Base-by-base conservation (phyloP, 1,140 invertebrate species). In the Arctopsyche grandis region DNA sequence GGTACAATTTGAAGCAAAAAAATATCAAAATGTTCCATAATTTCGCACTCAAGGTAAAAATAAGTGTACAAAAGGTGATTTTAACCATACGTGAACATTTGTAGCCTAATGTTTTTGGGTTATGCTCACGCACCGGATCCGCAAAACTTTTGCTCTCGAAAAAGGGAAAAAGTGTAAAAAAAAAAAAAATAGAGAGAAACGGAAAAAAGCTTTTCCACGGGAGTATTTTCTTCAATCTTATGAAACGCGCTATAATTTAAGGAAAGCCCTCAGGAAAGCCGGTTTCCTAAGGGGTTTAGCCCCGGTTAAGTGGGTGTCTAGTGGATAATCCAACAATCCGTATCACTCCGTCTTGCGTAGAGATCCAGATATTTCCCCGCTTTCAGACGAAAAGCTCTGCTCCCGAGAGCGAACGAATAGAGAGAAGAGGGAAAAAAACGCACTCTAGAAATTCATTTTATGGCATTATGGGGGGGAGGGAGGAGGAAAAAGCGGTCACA, bases 291-390 rank as follows among this genome's bases (percentile, higher is more conserved):
- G 79, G 75, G 77, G 79, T 80, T 82, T 80, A 80, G 79, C 79
- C 76, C 44, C 60, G 76, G 81, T 80, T 80, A 82, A 82, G 81
- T 82, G 79, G 81, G 81, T 82, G 81, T 78, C 81, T 82, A 82
- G 79, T 80, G 81, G 79, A 75, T 82, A 82, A 82, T 82, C 76
- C 75, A 73, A 76, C 77, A 78, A 78, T 78, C 77, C 77, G 77
- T 78, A 78, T 78, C 77, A 78, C 77, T 78, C 77, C 69, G 77
- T 78, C 77, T 78, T 71, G 77, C 69, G 66, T 70, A 22, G 48
- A 52, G 43, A 70, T 76, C 74, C 74, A 24, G 74, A 76, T 76
- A 76, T 76, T 22, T 63, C 58, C 58, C 44, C 21, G 52, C 29
- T 38, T 38, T 38, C 29, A 22, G 73, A 22, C 69, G 43, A 22